Evolutionary conservation across 2,888 invertebrate genomes (phyloP), one percentile per base, ranked within the genome.

Genomic region (Spodoptera picta): DNA sequence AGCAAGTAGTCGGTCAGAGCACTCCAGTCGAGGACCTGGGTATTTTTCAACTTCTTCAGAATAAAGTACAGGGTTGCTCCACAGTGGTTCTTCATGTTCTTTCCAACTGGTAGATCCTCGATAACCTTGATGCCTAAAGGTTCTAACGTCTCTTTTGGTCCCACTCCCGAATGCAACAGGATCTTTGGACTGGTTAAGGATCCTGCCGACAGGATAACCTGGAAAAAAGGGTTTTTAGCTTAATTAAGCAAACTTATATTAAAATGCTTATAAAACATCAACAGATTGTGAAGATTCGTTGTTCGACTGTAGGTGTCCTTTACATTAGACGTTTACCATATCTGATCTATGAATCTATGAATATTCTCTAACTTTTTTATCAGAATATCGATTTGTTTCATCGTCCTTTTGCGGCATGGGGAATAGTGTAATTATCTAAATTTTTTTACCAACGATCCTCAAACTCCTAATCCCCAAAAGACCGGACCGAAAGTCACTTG

Each of bases 111-210:
- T 9, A 96, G 88, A 74, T 96, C 95, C 27, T 95, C 95, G n/a
- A 95, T 82, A 12, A 95, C 90, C 3, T 93, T 91, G 43, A 96
- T 95, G 10, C 93, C 90, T 27, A 95, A 90, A 23, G 88, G 83
- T 4, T 91, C 82, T 1, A 96, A 82, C 45, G 95, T 95, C 0
- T 92, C 87, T 69, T 89, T 91, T 0, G 96, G 96, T 1, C 96
- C 96, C 12, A 96, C 92, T 41, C 96, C 96, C 0, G 96, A 96
- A 10, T 95, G 88, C 48, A 96, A 81, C 0, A 96, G 90, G 10
- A 96, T 86, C 69, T 96, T 96, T 0, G 96, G 96, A 0, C 95
- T 95, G 84, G 84, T 96, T 96, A 4, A 96, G 89, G 96, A 94
- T 12, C 96, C 96, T 36, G 95, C 96, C 52, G 95, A 95, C 23